Evolutionary conservation across 2,113 vertebrate species (phyloP), one percentile per base, ranked within the genome.

Genomic region (Nothobranchius kuhntae): DNA sequence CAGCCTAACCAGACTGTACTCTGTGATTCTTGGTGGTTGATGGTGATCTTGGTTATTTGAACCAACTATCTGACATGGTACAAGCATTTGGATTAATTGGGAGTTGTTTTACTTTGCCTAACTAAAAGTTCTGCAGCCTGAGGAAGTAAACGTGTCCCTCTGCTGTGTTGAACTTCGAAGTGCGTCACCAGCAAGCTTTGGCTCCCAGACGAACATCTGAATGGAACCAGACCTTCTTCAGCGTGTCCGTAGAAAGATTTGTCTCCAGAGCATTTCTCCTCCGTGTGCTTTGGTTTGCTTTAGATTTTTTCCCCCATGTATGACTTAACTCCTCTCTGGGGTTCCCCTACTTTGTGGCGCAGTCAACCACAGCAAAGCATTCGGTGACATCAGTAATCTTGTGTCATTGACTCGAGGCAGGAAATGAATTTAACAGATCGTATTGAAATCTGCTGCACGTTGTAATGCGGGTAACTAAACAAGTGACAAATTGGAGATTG

Each of bases 341-440:
- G 53, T 78, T 86, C 53, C 86, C 83, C 73, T 60, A 42, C 65
- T 79, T 67, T 68, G 77, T 24, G 68, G 68, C 53, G 53, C 68
- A 30, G 71, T 80, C 11, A 30, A 63, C 82, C 81, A 56, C 79
- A 76, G 79, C 53, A 77, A 78, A 81, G 68, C 64, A 56, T 65
- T 57, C 47, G 24, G 11, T 82, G 74, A 85, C 83, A 65, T 87
- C 76, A 86, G 47, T 61, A 13, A 9, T 48, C 45, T 74, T 75
- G 73, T 67, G 69, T 81, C 77, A 83, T 53, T 5, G 54, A 59
- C 58, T 57, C 12, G 2, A 65, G n/a, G 44, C 44, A 64, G 67
- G 58, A 79, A 77, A 72, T 68, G 5, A 47, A 21, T 56, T 65
- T 36, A 59, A 62, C 68, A 53, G 36, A 55, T 82, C 52, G 9